phyloP scores from a whole-genome alignment of 2,888 invertebrate genomes.

The Thelaira solivaga region DNA sequence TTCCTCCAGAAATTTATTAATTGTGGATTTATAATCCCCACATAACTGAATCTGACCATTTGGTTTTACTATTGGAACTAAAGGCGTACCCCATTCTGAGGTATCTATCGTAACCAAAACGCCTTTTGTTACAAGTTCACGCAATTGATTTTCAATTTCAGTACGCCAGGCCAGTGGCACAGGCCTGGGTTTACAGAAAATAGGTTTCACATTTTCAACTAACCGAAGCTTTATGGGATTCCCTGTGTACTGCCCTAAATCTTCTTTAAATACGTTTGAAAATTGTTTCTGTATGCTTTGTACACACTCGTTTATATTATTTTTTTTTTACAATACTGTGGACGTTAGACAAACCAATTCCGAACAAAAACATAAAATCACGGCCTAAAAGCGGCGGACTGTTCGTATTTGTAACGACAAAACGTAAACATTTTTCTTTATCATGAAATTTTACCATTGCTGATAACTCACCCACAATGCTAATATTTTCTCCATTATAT shows the following conservation, averaged over 20 bases:
- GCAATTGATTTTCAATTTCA: constrained; percentile 42
- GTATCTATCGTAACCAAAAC: too few species aligned
- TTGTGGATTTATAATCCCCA: too few species aligned
- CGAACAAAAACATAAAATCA: constrained; percentile 22
- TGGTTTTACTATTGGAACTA: constrained; percentile 22
- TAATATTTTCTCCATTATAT: neutral
- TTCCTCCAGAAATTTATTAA: too few species aligned
- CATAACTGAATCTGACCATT: too few species aligned
- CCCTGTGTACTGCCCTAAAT: constrained; percentile 5
- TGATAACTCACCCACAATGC: constrained; percentile 14
- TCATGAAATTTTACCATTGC: constrained; percentile 2
- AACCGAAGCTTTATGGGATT: neutral
- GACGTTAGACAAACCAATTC: neutral
- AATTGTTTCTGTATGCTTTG: constrained; percentile 2
- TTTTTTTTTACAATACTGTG: too few species aligned
- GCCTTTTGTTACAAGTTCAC: too few species aligned
- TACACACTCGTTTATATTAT: neutral
- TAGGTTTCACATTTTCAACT: constrained; percentile 1
- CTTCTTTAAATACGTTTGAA: neutral
- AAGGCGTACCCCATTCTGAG: neutral
- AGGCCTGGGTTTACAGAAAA: constrained; percentile 33
- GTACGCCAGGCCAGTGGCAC: constrained; percentile 35
- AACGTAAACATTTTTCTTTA: constrained; percentile 1
- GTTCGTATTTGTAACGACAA: constrained; percentile 13
- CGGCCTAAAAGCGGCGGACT: constrained; percentile 16